A percentile compares a stretch with the other conserved stretches of the same genome.
Conservation (phyloP, 2,113 vertebrate species). For the Trogon melanurus region DNA sequence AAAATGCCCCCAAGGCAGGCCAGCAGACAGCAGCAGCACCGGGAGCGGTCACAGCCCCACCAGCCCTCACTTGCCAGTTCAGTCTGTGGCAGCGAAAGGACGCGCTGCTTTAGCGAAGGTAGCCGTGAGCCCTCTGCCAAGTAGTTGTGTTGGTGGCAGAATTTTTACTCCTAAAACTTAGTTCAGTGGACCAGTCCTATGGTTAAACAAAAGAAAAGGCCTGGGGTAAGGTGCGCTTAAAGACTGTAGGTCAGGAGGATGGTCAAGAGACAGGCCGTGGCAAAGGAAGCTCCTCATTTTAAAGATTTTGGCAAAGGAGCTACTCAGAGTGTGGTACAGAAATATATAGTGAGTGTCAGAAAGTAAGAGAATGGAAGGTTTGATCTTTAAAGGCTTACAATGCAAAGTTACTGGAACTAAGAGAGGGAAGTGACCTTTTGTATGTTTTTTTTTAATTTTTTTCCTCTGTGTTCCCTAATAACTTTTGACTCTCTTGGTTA, state of each 20-base stretch:
- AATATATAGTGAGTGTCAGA: background rate
- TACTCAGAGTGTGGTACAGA: background rate
- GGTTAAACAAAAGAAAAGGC: background rate
- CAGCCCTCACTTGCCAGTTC: background rate
- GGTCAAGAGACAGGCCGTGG: background rate
- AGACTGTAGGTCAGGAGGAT: background rate
- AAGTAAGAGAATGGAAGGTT: background rate
- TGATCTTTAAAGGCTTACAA: background rate
- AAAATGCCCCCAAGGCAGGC: background rate
- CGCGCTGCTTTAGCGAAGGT: background rate
- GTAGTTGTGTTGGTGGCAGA: background rate
- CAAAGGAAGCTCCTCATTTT: background rate
- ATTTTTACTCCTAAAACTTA: background rate
- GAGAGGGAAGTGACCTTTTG: background rate
- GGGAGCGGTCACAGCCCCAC: background rate
- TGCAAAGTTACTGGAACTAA: conserved; percentile 1
- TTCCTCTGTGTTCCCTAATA: background rate
- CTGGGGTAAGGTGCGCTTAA: background rate
- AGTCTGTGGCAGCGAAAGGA: background rate
- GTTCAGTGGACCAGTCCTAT: background rate
- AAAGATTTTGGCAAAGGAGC: background rate
- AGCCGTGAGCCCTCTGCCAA: background rate
- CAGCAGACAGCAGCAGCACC: background rate
- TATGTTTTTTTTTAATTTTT: background rate
- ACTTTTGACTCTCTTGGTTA: background rate